These are phyloP conservation scores for Brienomyrus brachyistius DNA, from an alignment of 2,113 vertebrate genomes.

Conservation along the genomic window DNA sequence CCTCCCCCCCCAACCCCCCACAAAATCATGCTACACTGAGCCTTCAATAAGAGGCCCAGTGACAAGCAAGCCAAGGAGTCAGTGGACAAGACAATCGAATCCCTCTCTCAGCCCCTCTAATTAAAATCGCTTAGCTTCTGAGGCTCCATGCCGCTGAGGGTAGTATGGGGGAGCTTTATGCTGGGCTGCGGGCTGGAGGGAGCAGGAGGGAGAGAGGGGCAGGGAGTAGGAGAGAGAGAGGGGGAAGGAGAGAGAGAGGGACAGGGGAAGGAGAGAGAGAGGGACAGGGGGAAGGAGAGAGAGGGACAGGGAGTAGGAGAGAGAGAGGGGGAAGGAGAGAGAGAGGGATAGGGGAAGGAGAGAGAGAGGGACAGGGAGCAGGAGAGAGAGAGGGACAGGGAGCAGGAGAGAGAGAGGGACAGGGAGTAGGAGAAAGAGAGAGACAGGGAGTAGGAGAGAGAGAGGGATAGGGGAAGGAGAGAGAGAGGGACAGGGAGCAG, in stretches of 20 bases:
- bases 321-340: too few relatives aligned
- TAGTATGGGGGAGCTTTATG: neutral
- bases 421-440: neutral
- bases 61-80: constrained; percentile 49
- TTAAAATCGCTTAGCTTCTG: constrained; percentile 49
- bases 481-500: neutral
- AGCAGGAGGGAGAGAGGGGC: neutral
- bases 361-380: neutral
- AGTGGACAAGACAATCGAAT: constrained; percentile 51
- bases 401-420: neutral
- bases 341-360: too few relatives aligned
- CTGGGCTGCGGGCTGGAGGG: neutral
- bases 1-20: constrained; percentile 17
- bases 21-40: constrained; percentile 28
- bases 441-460: neutral
- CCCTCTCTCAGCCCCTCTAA: constrained; percentile 47
- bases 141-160: constrained; percentile 29
- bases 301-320: too few relatives aligned
- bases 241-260: neutral
- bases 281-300: too few relatives aligned
- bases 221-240: neutral
- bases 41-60: constrained; percentile 47
- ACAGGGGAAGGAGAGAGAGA: neutral
- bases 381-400: neutral
- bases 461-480: neutral